Conservation (phyloP, 1,140 invertebrate genomes). For the Neodiprion pinetum region DNA sequence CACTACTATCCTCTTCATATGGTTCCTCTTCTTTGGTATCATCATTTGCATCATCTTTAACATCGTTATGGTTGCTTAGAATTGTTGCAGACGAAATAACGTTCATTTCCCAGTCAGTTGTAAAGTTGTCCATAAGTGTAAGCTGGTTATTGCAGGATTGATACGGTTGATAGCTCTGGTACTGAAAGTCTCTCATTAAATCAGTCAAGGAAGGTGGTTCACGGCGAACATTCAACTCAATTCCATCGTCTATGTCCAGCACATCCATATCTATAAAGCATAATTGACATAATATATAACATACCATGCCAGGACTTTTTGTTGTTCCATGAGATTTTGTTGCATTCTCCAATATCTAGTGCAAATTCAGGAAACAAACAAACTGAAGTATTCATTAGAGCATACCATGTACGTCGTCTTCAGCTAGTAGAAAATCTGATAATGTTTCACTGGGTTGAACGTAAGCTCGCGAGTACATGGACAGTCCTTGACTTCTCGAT, state of each 20-base stretch:
- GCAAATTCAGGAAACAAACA: not conserved
- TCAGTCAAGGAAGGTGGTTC: conserved; percentile 42
- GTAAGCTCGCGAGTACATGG: conserved; percentile 44
- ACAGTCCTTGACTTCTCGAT: conserved; percentile 35
- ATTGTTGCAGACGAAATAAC: conserved; percentile 23
- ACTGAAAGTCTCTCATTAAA: conserved; percentile 43
- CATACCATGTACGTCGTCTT: conserved; percentile 51
- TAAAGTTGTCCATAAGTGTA: conserved; percentile 35
- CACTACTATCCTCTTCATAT: conserved; percentile 20
- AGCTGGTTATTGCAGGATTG: conserved; percentile 27
- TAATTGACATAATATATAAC: conserved; percentile 9
- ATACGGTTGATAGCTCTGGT: conserved; percentile 30
- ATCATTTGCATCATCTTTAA: conserved; percentile 28
- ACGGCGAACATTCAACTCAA: conserved; percentile 33
- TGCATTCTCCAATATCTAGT: not conserved
- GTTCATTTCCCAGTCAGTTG: conserved; percentile 37
- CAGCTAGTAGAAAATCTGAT: conserved; percentile 52
- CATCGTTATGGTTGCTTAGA: conserved; percentile 7
- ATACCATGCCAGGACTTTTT: no score
- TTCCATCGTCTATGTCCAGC: conserved; percentile 39
- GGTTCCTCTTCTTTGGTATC: conserved; percentile 21
- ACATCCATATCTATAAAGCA: conserved; percentile 39
- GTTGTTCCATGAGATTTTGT: no score
- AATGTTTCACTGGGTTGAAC: conserved; percentile 51
- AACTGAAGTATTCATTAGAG: not conserved